Base-by-base conservation (phyloP, 2,113 vertebrate genomes). In the Perca fluviatilis region DNA sequence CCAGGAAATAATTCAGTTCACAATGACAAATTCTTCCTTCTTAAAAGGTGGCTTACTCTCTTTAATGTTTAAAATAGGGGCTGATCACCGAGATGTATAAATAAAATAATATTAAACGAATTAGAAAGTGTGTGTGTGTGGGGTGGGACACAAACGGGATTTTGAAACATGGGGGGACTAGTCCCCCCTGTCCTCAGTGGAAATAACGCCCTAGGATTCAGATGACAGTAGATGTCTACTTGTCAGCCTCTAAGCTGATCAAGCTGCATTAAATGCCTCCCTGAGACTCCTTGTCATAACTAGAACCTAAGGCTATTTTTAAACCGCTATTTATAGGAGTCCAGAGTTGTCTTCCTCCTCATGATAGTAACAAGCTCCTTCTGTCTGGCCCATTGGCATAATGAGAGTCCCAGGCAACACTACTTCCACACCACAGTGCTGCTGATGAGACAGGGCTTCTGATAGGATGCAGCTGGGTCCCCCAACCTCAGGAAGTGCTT, bases 171-270 rank as follows among this genome's bases (percentile, higher is more conserved):
- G 2, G 40, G 40, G 40, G 10, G 40, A 11, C 40, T 2, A 3
- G 6, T 6, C 4, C 30, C 30, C 30, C 33, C 3, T 30, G 30
- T 30, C 30, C 30, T 4, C 33, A 33, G 33, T 33, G 33, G 33
- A 33, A 33, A 33, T 33, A 6, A 33, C 6, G 33, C 5, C 33
- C 33, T 33, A 33, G 49, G 27, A n/a, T 54, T 25, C 13, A 56
- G 65, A 15, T 56, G 49, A 60, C 11, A 50, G 75, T 80, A 50
- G 74, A 63, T 85, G 69, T 67, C 7, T 23, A 51, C 79, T 67
- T 74, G 68, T 89, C 66, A 90, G 72, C 77, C 85, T 81, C 80
- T 91, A 91, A 94, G 90, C 88, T 85, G 85, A 90, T 93, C 77
- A 89, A 86, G 85, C 77, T 69, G 90, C 77, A 89, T 94, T 89